Evolutionary conservation across 2,797 vertebrate genomes (phyloP).

Genomic region (Amblyopsis hoosieri): DNA sequence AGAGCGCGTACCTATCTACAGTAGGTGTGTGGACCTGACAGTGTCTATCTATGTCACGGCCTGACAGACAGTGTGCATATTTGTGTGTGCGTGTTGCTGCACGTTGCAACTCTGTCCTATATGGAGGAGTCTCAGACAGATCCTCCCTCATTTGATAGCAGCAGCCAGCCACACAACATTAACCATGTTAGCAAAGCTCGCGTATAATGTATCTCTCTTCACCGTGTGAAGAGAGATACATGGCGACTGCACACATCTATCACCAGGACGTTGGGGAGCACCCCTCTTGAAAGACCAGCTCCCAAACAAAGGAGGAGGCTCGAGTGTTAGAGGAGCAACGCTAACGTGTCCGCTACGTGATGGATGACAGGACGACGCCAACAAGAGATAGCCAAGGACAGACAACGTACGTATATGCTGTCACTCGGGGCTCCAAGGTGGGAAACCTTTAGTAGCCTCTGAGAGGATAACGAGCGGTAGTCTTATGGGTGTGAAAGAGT

Average conservation of each 20-base stretch:
- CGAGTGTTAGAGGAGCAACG: slow-evolving; percentile 21
- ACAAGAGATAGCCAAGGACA: slow-evolving; percentile 17
- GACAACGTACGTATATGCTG: not conserved
- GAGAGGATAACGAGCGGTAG: slow-evolving; percentile 20
- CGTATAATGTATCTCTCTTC: slow-evolving; percentile 50
- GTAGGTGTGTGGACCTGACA: not conserved
- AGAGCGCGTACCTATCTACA: not conserved
- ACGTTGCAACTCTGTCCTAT: slow-evolving; percentile 23
- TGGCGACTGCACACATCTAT: slow-evolving; percentile 46
- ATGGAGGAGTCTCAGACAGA: slow-evolving; percentile 19
- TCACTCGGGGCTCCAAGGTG: slow-evolving; percentile 11
- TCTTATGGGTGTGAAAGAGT: slow-evolving; percentile 10
- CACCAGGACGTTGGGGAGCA: slow-evolving; percentile 19
- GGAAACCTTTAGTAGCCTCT: not conserved
- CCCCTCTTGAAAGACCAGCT: slow-evolving; percentile 20
- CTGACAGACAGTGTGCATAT: not conserved
- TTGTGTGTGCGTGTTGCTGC: not conserved
- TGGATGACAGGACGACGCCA: slow-evolving; percentile 13
- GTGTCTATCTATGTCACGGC: too few relatives aligned
- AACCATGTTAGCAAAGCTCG: slow-evolving; percentile 38
- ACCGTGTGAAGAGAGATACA: slow-evolving; percentile 1
- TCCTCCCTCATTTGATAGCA: slow-evolving; percentile 33
- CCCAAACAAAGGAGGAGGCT: slow-evolving; percentile 34
- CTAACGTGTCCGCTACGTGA: slow-evolving; percentile 25
- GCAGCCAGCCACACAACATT: slow-evolving; percentile 46